Evolutionary conservation across 1,140 invertebrate genomes (phyloP).

Genomic region (Drosophila micromelanica): DNA sequence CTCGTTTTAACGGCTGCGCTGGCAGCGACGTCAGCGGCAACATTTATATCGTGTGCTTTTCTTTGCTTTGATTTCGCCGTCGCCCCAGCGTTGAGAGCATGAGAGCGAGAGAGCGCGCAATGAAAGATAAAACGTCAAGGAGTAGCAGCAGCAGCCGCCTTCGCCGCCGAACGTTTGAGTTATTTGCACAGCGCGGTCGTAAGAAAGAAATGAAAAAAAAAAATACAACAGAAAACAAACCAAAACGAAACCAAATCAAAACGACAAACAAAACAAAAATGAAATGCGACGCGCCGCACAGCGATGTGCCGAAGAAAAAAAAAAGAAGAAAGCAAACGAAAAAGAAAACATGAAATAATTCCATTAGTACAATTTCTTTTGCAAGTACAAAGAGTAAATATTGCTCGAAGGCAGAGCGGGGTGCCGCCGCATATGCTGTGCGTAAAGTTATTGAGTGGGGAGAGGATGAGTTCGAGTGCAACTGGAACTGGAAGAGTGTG

Average conservation of each 20-base stretch:
- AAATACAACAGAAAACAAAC: conserved; percentile 8
- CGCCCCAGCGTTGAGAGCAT: not conserved
- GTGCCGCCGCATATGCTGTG: conserved; percentile 13
- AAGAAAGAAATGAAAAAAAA: conserved; percentile 28
- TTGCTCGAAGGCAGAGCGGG: conserved; percentile 32
- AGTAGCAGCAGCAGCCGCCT: not conserved
- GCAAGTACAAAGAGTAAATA: conserved; percentile 84
- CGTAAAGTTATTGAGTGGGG: conserved; percentile 21
- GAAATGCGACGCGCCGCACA: conserved; percentile 50
- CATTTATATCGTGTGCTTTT: conserved; percentile 31
- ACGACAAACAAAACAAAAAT: conserved; percentile 77
- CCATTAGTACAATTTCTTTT: conserved; percentile 84
- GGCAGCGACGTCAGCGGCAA: conserved; percentile 18
- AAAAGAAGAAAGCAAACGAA: conserved; percentile 52
- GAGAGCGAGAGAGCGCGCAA: conserved; percentile 6
- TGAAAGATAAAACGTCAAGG: conserved; percentile 37
- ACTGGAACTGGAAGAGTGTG: not conserved
- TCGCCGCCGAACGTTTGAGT: conserved; percentile 21
- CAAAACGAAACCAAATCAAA: conserved; percentile 74
- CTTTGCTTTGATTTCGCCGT: conserved; percentile 38
- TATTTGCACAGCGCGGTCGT: conserved; percentile 67
- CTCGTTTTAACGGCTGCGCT: conserved; percentile 31
- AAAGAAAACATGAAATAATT: conserved; percentile 80
- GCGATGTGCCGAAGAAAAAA: conserved; percentile 37
- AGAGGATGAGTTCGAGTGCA: not conserved